Percentiles rank a stretch among this genome's conserved stretches.
Conservation (phyloP, 2,113 vertebrate genomes). For the Benitochromis conjunctus region DNA sequence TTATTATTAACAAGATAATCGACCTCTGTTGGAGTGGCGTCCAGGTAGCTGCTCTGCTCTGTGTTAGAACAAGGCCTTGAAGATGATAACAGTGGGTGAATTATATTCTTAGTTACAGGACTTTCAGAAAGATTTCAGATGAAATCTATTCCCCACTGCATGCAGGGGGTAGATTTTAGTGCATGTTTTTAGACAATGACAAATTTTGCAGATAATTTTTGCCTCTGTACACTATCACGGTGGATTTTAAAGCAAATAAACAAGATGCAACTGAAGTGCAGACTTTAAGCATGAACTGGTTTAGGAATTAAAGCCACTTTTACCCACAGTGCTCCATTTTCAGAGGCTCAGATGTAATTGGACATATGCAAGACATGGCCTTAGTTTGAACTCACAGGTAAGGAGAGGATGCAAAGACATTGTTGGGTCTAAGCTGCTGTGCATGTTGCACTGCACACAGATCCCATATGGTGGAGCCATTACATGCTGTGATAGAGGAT, state of each 20-base stretch:
- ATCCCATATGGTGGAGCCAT: background rate
- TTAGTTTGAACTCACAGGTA: background rate
- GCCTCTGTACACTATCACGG: background rate
- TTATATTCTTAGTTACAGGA: background rate
- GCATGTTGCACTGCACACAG: slow-evolving; percentile 1
- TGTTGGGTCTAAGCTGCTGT: background rate
- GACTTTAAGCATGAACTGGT: background rate
- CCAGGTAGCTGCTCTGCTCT: background rate
- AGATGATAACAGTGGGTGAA: background rate
- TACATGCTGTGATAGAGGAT: slow-evolving; percentile 31
- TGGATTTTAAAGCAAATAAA: background rate
- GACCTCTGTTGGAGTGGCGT: background rate
- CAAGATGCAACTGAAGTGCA: background rate
- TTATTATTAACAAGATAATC: background rate
- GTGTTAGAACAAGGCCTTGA: background rate
- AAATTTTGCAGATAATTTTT: background rate
- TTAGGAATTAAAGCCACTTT: background rate
- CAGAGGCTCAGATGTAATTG: background rate
- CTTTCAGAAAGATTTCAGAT: background rate
- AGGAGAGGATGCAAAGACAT: background rate
- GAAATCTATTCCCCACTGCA: background rate
- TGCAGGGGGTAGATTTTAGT: background rate
- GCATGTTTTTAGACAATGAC: background rate
- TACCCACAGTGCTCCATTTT: background rate
- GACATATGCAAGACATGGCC: background rate